Evolutionary conservation across 2,797 vertebrate genomes (phyloP).

Genomic region (Capromys pilorides): DNA sequence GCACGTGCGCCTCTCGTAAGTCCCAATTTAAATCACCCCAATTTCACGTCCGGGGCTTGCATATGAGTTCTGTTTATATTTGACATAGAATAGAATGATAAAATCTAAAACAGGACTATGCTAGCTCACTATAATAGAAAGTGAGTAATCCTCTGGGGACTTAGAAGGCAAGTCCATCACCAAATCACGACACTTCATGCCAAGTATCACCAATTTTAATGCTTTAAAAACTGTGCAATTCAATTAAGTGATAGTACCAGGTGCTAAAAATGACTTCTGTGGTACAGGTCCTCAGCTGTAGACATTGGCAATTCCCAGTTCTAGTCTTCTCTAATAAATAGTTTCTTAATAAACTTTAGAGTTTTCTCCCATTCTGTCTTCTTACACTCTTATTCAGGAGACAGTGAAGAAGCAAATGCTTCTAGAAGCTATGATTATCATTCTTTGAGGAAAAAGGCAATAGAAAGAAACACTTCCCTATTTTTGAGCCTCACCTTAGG

Average conservation of each 20-base stretch:
- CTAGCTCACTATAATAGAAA: background rate
- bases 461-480: background rate
- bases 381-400: background rate
- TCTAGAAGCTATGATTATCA: background rate
- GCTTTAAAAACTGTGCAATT: constrained; percentile 14
- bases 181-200: constrained; percentile 3
- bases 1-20: background rate
- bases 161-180: background rate
- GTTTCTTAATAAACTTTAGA: constrained; percentile 30
- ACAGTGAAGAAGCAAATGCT: background rate
- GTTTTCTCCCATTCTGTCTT: background rate
- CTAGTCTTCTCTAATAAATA: background rate
- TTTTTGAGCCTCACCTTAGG: background rate
- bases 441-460: constrained; percentile 29
- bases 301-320: background rate
- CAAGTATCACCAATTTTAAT: constrained; percentile 35
- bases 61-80: background rate
- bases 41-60: background rate
- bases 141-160: background rate
- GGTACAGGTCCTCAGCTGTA: background rate
- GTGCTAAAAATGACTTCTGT: background rate
- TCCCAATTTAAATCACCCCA: background rate
- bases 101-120: background rate
- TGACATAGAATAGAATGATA: background rate
- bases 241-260: background rate